Percentiles rank a stretch among this genome's conserved stretches.
Evolutionary conservation across 2,113 vertebrate species (phyloP).

Genomic region (Sorex fumeus): DNA sequence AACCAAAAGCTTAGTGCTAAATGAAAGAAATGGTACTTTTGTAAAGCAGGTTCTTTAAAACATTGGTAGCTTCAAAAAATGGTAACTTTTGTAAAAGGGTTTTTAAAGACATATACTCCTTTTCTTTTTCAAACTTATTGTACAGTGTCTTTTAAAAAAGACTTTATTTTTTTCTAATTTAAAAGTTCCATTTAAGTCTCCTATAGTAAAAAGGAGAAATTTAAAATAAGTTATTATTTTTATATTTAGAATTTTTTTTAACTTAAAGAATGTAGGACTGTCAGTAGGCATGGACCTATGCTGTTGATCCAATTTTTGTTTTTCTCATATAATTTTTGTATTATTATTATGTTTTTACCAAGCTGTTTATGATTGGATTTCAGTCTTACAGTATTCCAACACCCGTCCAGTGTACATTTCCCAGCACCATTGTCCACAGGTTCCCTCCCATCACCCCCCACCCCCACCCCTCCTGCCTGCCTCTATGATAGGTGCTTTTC

Average conservation of each 20-base stretch:
- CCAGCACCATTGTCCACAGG: too few species aligned
- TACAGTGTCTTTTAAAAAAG: accelerated
- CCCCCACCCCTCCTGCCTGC: too few species aligned
- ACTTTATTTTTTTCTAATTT: not conserved
- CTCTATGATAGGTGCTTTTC: too few species aligned
- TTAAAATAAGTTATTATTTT: slow-evolving; percentile 15
- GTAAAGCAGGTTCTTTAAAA: too few species aligned
- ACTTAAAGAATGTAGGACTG: slow-evolving; percentile 53
- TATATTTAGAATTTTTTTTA: slow-evolving; percentile 19
- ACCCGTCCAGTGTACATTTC: too few species aligned
- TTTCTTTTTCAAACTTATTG: slow-evolving; percentile 17
- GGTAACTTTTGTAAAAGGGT: not conserved
- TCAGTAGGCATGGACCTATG: not conserved
- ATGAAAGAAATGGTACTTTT: slow-evolving; percentile 15
- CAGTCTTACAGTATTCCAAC: too few species aligned
- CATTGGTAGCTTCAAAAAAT: too few species aligned
- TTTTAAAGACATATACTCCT: slow-evolving; percentile 34
- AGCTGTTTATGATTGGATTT: too few species aligned
- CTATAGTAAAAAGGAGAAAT: too few species aligned
- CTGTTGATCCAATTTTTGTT: not conserved
- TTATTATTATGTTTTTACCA: too few species aligned
- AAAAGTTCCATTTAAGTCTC: not conserved
- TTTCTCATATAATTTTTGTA: not conserved
- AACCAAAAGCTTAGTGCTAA: slow-evolving; percentile 61
- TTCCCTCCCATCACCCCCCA: too few species aligned